Evolutionary conservation across 2,113 vertebrate genomes (phyloP).

Genomic region (Micronycteris hirsuta): DNA sequence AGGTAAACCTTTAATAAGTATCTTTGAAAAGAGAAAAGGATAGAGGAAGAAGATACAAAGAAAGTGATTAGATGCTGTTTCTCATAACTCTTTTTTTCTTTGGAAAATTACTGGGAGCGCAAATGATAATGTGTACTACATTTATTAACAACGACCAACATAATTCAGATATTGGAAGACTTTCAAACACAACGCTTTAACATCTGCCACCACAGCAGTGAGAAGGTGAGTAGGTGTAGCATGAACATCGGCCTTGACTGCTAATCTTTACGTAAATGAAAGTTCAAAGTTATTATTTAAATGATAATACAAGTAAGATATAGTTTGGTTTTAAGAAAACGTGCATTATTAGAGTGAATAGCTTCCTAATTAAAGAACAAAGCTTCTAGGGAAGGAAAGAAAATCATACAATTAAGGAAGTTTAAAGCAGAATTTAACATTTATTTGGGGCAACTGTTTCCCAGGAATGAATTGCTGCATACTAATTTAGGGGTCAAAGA

Average conservation of each 20-base stretch:
- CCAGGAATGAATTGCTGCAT: conserved; percentile 36
- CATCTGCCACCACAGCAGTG: background rate
- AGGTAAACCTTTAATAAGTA: background rate
- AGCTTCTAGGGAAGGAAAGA: background rate
- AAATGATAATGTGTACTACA: background rate
- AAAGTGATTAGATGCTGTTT: background rate
- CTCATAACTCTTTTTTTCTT: background rate
- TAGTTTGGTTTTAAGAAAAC: conserved; percentile 15
- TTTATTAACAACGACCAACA: background rate
- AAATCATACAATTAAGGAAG: background rate
- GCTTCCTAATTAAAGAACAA: background rate
- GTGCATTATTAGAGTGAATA: background rate
- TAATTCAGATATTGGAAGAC: background rate
- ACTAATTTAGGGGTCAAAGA: conserved; percentile 34
- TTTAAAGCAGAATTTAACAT: conserved; percentile 47
- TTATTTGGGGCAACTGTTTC: conserved; percentile 59
- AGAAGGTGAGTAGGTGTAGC: background rate
- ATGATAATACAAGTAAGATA: background rate
- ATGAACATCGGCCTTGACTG: background rate
- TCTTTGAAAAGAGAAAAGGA: background rate
- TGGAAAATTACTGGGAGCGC: background rate
- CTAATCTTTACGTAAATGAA: background rate
- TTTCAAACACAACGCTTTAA: background rate
- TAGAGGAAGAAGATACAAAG: background rate
- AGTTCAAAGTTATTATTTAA: background rate